A percentile compares a stretch with the other conserved stretches of the same genome.
phyloP scores from a whole-genome alignment of 2,888 invertebrate species.

The Sarcophaga variegata region DNA sequence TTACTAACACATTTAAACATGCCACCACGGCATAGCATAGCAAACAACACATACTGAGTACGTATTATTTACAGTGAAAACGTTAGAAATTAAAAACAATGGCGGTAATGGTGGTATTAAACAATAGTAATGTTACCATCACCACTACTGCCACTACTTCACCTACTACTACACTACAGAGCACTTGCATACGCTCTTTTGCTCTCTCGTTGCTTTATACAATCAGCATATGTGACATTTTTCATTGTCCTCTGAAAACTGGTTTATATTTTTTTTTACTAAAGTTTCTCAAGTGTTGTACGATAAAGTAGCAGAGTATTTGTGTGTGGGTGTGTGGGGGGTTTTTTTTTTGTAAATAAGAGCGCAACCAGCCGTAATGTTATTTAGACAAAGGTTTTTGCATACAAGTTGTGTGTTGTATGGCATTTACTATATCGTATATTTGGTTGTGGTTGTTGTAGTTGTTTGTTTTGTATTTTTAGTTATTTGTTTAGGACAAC shows the following conservation, averaged over 20 bases:
- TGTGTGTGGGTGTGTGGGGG: constrained; percentile 22
- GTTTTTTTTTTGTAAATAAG: not conserved
- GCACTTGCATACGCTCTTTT: not conserved
- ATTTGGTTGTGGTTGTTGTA: not conserved
- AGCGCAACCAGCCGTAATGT: constrained; percentile 31
- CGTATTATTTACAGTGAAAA: not conserved
- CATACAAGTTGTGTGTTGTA: not conserved
- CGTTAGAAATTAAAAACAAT: constrained; percentile 22
- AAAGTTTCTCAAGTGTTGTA: not conserved
- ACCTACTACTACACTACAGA: not conserved
- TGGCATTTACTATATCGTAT: not conserved
- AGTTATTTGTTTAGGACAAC: too few species aligned
- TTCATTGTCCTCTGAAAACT: constrained; percentile 35
- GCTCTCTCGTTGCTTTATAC: not conserved
- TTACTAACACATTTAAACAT: not conserved
- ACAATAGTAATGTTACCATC: constrained; percentile 24
- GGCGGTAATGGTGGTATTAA: constrained; percentile 19
- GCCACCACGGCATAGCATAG: not conserved
- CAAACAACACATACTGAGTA: not conserved
- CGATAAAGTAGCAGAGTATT: not conserved
- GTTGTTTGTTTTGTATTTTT: not conserved
- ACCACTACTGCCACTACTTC: too few species aligned
- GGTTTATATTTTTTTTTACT: not conserved
- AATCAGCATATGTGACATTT: constrained; percentile 37
- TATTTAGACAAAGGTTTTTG: constrained; percentile 56